These are phyloP conservation scores for Cyphomyrus plagiostoma DNA, from an alignment of 2,113 vertebrate species.

Conservation along the genomic window DNA sequence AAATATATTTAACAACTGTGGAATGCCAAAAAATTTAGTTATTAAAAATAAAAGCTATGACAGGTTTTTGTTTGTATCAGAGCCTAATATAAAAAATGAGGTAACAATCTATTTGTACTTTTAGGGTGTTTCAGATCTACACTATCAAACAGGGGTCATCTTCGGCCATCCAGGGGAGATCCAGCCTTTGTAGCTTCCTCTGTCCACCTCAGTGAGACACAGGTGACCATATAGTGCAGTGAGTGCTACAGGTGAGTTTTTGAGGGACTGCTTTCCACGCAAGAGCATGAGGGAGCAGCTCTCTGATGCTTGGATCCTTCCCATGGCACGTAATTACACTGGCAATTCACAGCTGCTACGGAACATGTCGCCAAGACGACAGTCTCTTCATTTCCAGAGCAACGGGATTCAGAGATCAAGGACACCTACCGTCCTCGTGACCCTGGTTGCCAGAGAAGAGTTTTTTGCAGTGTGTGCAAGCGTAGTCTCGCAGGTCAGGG, in stretches of 20 bases:
- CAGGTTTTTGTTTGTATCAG: background rate
- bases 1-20: background rate
- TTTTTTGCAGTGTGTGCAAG: slow-evolving; percentile 86
- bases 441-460: slow-evolving; percentile 80
- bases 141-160: background rate
- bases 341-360: background rate
- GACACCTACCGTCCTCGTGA: slow-evolving; percentile 84
- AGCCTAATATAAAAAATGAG: background rate
- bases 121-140: background rate
- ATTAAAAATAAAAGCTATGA: background rate
- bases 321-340: background rate
- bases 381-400: background rate
- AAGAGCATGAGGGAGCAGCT: background rate
- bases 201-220: background rate
- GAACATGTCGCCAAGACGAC: background rate
- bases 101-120: background rate
- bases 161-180: background rate
- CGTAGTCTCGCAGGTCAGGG: slow-evolving; percentile 95
- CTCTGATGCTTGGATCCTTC: background rate
- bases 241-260: background rate
- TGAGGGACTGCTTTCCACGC: background rate
- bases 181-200: background rate
- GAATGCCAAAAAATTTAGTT: background rate
- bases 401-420: background rate
- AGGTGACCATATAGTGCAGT: background rate